phyloP scores from a whole-genome alignment of 1,140 invertebrate species.

The Drosophila repleta region DNA sequence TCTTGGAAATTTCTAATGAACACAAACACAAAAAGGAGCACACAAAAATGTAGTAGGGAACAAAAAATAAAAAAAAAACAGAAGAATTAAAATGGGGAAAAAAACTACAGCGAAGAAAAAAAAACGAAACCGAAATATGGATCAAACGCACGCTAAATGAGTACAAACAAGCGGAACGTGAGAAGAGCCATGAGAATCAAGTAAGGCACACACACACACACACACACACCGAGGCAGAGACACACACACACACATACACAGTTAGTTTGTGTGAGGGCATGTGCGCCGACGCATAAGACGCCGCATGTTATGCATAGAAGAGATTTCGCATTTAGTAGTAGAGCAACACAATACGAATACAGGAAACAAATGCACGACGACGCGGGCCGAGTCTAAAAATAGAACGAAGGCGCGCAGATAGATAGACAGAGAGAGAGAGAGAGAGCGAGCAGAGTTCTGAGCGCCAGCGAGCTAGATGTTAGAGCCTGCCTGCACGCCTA shows the following conservation, averaged over 20 bases:
- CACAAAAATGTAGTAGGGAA: slow-evolving; percentile 70
- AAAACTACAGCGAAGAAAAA: slow-evolving; percentile 30
- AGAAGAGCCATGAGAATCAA: slow-evolving; percentile 57
- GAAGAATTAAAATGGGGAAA: slow-evolving; percentile 3
- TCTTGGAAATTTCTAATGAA: slow-evolving; percentile 81
- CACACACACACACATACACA: slow-evolving; percentile 14
- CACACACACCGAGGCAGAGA: slow-evolving; percentile 21
- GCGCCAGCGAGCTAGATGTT: not conserved
- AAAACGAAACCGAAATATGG: slow-evolving; percentile 63
- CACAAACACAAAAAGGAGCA: slow-evolving; percentile 77
- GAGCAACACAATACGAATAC: not conserved
- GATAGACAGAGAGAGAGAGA: not conserved
- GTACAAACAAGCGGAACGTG: slow-evolving; percentile 54
- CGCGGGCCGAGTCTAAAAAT: not conserved
- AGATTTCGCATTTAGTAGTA: slow-evolving; percentile 1
- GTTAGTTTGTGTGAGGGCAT: slow-evolving; percentile 20
- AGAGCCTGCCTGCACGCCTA: not conserved
- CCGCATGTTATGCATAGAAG: slow-evolving; percentile 20
- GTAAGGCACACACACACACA: slow-evolving; percentile 42
- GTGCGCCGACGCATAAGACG: slow-evolving; percentile 35
- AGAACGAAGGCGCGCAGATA: too few species aligned
- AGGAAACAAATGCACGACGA: slow-evolving; percentile 6
- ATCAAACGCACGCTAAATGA: slow-evolving; percentile 58
- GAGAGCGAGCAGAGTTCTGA: not conserved
- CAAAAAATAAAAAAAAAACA: slow-evolving; percentile 32